Conservation (phyloP, 2,888 invertebrate genomes). For the Exephanes ischioxanthus region DNA sequence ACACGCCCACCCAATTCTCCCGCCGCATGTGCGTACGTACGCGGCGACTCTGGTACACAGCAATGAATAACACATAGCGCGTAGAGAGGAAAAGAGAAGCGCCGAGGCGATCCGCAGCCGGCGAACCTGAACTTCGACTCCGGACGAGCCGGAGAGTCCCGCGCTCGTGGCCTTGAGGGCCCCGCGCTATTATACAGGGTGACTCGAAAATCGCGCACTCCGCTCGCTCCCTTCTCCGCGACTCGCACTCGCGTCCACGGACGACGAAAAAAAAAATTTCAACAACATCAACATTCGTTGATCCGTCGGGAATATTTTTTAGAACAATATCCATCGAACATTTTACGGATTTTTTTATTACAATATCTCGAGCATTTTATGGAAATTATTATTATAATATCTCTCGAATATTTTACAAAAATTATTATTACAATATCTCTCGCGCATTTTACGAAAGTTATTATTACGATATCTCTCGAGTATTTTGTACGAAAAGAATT, state of each 20-base stretch:
- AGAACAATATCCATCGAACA: too few relatives aligned
- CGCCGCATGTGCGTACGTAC: conserved; percentile 18
- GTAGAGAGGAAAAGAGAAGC: conserved; percentile 22
- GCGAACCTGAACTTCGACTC: conserved; percentile 60
- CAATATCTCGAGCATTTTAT: too few relatives aligned
- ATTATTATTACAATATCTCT: too few relatives aligned
- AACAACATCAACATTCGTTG: too few relatives aligned
- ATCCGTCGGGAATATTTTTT: too few relatives aligned
- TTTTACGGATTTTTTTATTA: too few relatives aligned
- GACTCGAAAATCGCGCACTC: conserved; percentile 56
- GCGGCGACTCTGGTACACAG: neutral
- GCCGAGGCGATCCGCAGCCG: conserved; percentile 35
- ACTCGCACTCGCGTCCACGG: neutral
- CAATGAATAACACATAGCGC: conserved; percentile 24
- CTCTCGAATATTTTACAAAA: too few relatives aligned
- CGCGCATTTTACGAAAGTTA: too few relatives aligned
- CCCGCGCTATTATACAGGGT: conserved; percentile 58
- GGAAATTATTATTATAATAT: too few relatives aligned
- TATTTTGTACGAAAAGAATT: too few relatives aligned
- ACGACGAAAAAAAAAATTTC: neutral
- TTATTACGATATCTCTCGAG: too few relatives aligned
- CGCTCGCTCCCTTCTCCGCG: conserved; percentile 3
- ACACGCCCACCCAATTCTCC: conserved; percentile 20
- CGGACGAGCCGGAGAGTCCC: conserved; percentile 28
- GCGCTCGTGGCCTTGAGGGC: conserved; percentile 68